Conservation (phyloP, 2,113 vertebrate genomes). For the Lepisosteus oculatus region DNA sequence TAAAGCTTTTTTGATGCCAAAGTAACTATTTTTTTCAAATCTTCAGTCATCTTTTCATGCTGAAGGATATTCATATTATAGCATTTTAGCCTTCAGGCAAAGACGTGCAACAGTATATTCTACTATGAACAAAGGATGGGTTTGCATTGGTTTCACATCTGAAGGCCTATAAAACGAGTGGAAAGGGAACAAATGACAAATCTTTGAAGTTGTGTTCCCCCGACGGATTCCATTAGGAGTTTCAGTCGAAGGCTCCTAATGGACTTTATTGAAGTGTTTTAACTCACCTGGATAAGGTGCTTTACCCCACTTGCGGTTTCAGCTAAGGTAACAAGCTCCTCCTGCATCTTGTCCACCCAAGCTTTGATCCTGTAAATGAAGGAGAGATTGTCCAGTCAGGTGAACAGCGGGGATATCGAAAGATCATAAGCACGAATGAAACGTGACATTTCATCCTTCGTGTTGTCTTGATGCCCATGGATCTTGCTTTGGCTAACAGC, state of each 20-base stretch:
- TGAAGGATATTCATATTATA: neutral
- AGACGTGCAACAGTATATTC: neutral
- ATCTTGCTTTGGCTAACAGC: neutral
- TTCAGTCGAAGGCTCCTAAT: too few relatives aligned
- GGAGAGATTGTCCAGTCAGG: constrained; percentile 28
- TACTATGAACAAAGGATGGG: too few relatives aligned
- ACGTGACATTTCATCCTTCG: constrained; percentile 1
- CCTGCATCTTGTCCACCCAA: constrained; percentile 97
- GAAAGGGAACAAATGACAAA: too few relatives aligned
- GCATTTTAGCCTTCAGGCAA: neutral
- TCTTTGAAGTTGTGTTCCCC: neutral
- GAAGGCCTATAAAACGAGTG: too few relatives aligned
- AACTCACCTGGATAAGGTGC: constrained; percentile 77
- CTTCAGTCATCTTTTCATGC: neutral
- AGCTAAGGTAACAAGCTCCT: constrained; percentile 85
- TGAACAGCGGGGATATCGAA: constrained; percentile 6
- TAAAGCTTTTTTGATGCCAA: neutral
- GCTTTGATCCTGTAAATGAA: constrained; percentile 81
- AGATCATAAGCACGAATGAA: constrained; percentile 5
- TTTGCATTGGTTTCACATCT: too few relatives aligned
- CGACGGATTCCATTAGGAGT: neutral
- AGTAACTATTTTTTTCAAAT: too few relatives aligned
- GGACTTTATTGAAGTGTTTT: too few relatives aligned
- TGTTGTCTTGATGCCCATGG: constrained; percentile 15
- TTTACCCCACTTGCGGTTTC: constrained; percentile 83